Evolutionary conservation across 2,888 invertebrate species (phyloP).

Genomic region (Boloria selene): DNA sequence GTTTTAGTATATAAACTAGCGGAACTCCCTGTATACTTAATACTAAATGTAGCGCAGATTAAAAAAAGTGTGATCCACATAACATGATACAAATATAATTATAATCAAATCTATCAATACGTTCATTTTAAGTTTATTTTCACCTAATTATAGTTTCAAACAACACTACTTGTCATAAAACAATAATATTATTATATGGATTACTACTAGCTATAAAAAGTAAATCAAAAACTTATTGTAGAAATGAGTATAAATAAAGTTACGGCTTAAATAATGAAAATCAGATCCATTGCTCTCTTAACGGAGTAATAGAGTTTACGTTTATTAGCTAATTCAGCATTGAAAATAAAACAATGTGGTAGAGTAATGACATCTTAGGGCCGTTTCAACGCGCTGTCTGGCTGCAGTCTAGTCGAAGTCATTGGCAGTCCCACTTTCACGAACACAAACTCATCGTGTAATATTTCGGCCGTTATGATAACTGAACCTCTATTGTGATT

Average conservation of each 20-base stretch:
- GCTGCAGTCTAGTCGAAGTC: constrained; percentile 73
- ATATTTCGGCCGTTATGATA: constrained; percentile 64
- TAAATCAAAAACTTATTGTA: constrained; percentile 17
- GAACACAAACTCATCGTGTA: constrained; percentile 57
- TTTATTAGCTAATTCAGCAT: neutral
- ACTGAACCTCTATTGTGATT: constrained; percentile 68
- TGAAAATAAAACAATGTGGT: neutral
- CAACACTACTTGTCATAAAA: constrained; percentile 14
- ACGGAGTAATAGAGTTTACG: neutral
- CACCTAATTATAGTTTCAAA: constrained; percentile 10
- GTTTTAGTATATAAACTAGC: too few species aligned
- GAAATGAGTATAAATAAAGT: neutral
- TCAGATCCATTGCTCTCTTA: constrained; percentile 2
- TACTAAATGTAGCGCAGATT: too few species aligned
- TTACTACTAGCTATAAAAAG: constrained; percentile 1
- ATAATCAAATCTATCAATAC: neutral
- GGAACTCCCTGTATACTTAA: too few species aligned
- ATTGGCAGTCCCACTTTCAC: constrained; percentile 75
- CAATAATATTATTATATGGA: constrained; percentile 9
- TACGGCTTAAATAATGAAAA: neutral
- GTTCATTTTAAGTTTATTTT: constrained; percentile 4
- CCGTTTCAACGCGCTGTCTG: constrained; percentile 53
- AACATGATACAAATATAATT: too few species aligned
- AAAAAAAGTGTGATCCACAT: too few species aligned
- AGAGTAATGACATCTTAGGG: neutral